These are phyloP conservation scores for Corynorhinus townsendii DNA, from an alignment of 2,113 vertebrate species.

Conservation along the genomic window DNA sequence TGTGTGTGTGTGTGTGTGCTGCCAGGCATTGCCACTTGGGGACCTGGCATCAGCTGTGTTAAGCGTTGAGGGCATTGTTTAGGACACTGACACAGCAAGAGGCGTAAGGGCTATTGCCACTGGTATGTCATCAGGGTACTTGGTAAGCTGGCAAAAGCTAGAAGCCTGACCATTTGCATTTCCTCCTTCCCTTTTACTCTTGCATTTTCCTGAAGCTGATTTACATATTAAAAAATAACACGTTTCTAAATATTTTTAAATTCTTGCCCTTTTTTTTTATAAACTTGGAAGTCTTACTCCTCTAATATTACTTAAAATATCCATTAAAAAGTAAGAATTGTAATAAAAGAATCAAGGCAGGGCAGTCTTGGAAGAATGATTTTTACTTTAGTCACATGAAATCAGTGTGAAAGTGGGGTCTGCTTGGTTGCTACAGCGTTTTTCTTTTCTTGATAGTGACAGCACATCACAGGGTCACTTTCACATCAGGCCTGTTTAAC, in stretches of 20 bases:
- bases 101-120: not conserved
- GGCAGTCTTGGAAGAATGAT: not conserved
- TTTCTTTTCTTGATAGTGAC: not conserved
- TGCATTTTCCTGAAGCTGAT: conserved; percentile 36
- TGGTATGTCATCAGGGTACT: conserved; percentile 41
- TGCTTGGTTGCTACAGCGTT: not conserved
- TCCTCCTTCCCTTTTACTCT: not conserved
- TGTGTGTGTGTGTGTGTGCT: not conserved
- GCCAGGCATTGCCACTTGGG: not conserved
- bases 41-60: not conserved
- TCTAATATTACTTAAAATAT: conserved; percentile 41
- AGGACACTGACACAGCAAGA: not conserved
- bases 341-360: not conserved
- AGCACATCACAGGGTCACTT: not conserved
- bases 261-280: not conserved
- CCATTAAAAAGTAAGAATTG: conserved; percentile 18
- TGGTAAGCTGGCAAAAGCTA: conserved; percentile 42
- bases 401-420: not conserved
- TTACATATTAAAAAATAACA: not conserved
- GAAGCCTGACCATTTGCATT: conserved; percentile 57
- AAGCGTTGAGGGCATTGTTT: not conserved
- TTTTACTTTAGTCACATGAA: not conserved
- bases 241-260: conserved; percentile 25
- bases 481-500: not conserved
- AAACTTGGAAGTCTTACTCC: not conserved